These are phyloP conservation scores for Bubo scandiacus DNA, from an alignment of 2,113 vertebrate genomes.

Conservation along the genomic window DNA sequence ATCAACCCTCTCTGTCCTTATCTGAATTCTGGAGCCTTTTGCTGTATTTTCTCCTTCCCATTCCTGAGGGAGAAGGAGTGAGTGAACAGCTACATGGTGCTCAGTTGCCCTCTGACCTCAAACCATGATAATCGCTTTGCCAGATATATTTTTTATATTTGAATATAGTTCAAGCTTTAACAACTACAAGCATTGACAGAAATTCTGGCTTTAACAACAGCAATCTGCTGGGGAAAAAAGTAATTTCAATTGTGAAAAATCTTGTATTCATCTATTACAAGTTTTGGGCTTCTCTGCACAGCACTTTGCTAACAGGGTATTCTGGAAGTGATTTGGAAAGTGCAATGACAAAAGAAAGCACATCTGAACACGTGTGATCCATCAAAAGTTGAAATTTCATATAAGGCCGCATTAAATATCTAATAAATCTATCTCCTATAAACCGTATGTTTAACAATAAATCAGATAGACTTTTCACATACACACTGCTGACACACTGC, in stretches of 20 bases:
- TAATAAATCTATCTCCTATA: background rate
- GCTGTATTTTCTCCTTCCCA: no score
- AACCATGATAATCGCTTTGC: background rate
- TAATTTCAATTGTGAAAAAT: background rate
- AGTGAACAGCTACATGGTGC: no score
- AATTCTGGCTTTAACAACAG: conserved; percentile 6
- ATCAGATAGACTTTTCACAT: background rate
- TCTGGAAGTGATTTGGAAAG: background rate
- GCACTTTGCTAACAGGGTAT: background rate
- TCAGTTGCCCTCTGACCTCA: no score
- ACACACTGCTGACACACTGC: background rate
- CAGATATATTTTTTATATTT: background rate
- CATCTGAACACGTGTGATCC: background rate
- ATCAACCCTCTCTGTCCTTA: no score
- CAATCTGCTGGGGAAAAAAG: background rate
- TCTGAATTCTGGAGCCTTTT: no score
- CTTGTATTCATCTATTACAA: background rate
- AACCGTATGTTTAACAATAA: background rate
- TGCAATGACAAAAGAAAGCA: background rate
- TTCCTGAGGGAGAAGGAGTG: no score
- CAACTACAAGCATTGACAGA: background rate
- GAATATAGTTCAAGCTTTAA: background rate
- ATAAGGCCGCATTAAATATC: background rate
- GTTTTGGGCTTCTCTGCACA: background rate
- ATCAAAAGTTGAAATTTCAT: background rate